phyloP scores from a whole-genome alignment of 2,113 vertebrate genomes.

The Myotis brandtii region DNA sequence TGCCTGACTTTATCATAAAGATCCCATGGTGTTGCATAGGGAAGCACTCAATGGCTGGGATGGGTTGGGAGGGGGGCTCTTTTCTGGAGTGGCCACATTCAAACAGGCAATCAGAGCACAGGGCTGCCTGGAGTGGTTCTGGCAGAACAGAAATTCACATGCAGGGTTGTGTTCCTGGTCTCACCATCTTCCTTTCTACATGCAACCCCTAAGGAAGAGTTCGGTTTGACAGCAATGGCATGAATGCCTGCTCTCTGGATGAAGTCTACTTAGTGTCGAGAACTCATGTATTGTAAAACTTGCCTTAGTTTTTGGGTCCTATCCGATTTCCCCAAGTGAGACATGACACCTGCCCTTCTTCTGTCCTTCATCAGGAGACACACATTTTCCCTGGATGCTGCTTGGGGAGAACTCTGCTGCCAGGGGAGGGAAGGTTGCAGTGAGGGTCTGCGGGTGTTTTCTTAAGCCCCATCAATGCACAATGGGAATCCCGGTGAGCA shows the following conservation, averaged over 20 bases:
- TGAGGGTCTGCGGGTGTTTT: neutral
- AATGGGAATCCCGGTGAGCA: neutral
- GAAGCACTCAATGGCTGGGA: neutral
- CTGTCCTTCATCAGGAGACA: neutral
- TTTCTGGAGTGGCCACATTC: neutral
- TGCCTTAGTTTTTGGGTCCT: neutral
- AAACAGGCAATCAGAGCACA: neutral
- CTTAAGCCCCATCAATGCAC: neutral
- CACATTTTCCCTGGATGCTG: neutral
- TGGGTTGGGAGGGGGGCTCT: rapidly evolving
- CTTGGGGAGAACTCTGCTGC: neutral
- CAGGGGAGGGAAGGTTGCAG: neutral
- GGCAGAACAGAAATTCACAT: neutral
- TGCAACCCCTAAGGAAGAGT: neutral
- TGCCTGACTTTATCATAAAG: neutral
- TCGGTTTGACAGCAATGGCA: neutral
- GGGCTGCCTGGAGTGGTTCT: neutral
- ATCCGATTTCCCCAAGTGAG: neutral
- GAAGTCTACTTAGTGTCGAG: neutral
- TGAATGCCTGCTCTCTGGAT: neutral
- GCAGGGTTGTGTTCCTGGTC: neutral
- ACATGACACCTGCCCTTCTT: no score
- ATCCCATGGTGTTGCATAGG: neutral
- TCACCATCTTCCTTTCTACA: neutral
- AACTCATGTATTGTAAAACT: neutral